Evolutionary conservation across 2,888 invertebrate genomes (phyloP), one percentile per base, ranked within the genome.

Genomic region (Maniola hyperantus): DNA sequence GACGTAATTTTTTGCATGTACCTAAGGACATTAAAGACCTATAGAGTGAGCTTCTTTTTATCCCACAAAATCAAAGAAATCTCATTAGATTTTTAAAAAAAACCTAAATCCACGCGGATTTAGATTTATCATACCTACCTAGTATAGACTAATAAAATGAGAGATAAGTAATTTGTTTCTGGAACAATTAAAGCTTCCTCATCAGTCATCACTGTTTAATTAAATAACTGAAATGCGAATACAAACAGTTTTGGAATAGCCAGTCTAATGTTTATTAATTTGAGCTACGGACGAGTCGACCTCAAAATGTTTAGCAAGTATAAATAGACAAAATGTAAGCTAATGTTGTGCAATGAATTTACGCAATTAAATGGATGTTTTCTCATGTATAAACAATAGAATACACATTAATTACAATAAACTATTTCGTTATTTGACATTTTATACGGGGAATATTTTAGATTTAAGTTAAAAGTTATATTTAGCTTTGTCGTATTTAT

Each of bases 321-420:
- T 44, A 48, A 55, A 64, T 36, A 36, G 13, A 15, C 5, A 36
- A 44, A 53, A 53, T 7, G 57, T 48, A 18, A 36, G 51, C 33
- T 50, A 61, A 58, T 62, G 58, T 39, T 58, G 62, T 59, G 34
- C 39, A 58, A 53, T 53, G 42, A 58, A 58, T 57, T 44, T 33
- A 46, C 58, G 59, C 44, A 67, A 46, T 63, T 51, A 63, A 53
- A 67, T 33, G 34, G 44, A 53, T 51, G 58, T 15, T 51, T 57
- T 53, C 15, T 67, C 57, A 46, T 63, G 50, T 53, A 44, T 59
- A 59, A 58, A 67, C 63, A 58, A 51, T 62, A 58, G 42, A 34
- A 36, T 50, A 18, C 18, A 51, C 42, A 39, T 33, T 66, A 58
- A 58, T 63, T 57, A 58, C 20, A 36, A 6, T 11, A 5, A 34